Evolutionary conservation across 2,797 vertebrate genomes (phyloP).

Genomic region (Mallotus villosus): DNA sequence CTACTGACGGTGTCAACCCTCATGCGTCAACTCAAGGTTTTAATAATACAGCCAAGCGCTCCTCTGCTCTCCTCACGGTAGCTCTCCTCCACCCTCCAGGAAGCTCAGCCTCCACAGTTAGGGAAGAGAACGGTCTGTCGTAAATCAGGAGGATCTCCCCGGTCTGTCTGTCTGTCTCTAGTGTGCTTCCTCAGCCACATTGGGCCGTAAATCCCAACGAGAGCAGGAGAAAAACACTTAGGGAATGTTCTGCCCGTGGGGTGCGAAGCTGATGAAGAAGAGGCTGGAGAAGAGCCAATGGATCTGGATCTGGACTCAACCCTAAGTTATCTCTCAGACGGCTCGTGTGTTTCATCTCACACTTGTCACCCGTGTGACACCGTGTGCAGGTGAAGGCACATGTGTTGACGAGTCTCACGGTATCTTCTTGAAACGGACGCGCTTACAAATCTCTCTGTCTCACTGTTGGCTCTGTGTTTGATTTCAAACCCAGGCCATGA

Average conservation of each 20-base stretch:
- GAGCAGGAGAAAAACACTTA: too few species aligned
- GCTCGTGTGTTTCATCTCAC: too few species aligned
- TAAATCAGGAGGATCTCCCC: constrained; percentile 40
- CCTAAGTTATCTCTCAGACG: too few species aligned
- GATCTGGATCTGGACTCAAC: too few species aligned
- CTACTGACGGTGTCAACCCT: not conserved
- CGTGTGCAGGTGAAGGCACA: constrained; percentile 42
- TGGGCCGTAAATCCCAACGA: not conserved
- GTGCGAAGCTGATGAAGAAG: too few species aligned
- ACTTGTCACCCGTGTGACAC: too few species aligned
- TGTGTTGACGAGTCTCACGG: constrained; percentile 34
- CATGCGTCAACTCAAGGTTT: not conserved
- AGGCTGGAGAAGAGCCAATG: too few species aligned
- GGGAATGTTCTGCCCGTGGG: too few species aligned
- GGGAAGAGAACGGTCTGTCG: constrained; percentile 36
- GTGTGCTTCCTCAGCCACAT: not conserved
- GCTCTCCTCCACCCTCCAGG: constrained; percentile 21
- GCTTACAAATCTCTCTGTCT: constrained; percentile 25
- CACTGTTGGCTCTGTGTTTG: constrained; percentile 24
- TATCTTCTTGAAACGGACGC: constrained; percentile 26
- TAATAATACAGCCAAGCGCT: not conserved
- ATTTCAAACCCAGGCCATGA: constrained; percentile 35
- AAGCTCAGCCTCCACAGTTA: constrained; percentile 33
- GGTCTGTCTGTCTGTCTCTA: not conserved
- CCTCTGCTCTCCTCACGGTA: not conserved